Base-by-base conservation (phyloP, 2,113 vertebrate genomes). In the Nyctibius bracteatus region DNA sequence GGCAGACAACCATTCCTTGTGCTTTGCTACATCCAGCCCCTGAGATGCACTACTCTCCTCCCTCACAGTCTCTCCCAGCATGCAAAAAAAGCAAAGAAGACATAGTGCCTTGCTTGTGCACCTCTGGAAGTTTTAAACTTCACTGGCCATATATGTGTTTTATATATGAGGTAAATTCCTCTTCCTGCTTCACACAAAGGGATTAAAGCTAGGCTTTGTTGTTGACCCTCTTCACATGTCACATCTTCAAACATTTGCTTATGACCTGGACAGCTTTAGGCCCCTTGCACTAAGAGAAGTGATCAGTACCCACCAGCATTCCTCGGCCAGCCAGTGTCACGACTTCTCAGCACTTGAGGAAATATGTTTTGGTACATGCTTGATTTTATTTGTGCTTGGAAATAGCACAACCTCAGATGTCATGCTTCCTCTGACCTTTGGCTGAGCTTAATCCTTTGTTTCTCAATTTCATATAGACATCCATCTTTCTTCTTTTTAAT, bases 161-260 rank as follows among this genome's bases (percentile, higher is more conserved):
- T 89, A 65, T 91, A 25, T 66, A 77, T 25, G 63, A 83, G 47
- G 66, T 75, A 82, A 81, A 92, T 87, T 83, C 86, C 30, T 66
- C 74, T 96, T 96, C 91, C 87, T 94, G 65, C 81, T 91, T 88
- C 51, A 49, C 73, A 95, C 75, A 78, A 81, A 91, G 85, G 75
- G 86, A 94, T 96, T 96, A 94, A 86, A 91, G 43, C 72, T 71
- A 23, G 47, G 44, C 85, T 87, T 96, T 95, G 68, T 91, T 66
- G 68, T 71, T 85, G 79, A 68, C 80, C 46, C 35, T 86, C 68
- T 90, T 94, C 88, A 61, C 22, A 4, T 93, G 75, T 96, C 61
- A 87, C 41, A 19, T 90, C 80, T 92, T 96, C 88, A 94, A 81
- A 91, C 75, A 75, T 83, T 61, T 95, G 68, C 77, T 86, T 86